phyloP scores from a whole-genome alignment of 2,113 vertebrate species.

The Tenrec ecaudatus region DNA sequence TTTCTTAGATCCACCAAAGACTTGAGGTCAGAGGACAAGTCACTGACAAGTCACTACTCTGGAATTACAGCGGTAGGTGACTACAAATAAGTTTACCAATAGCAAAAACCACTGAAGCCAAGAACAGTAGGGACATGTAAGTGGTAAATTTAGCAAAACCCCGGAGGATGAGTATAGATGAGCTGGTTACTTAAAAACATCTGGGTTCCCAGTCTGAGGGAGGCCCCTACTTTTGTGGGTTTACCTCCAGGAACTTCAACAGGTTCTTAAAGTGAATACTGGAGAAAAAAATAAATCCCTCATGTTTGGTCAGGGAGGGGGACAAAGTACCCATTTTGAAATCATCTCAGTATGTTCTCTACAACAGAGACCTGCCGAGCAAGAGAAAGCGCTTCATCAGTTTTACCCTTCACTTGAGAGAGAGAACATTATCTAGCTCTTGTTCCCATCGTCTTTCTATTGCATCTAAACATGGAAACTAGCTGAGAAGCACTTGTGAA shows the following conservation, averaged over 20 bases:
- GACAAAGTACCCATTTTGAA: neutral
- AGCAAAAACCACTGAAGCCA: slow-evolving; percentile 9
- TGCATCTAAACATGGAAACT: neutral
- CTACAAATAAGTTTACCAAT: neutral
- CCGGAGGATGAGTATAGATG: neutral
- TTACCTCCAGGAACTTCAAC: neutral
- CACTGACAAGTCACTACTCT: neutral
- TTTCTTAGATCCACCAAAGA: slow-evolving; percentile 16
- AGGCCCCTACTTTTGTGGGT: neutral
- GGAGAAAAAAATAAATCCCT: neutral
- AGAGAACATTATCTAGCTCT: neutral
- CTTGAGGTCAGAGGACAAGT: slow-evolving; percentile 8
- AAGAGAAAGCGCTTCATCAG: neutral
- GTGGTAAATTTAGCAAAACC: neutral
- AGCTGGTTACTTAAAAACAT: neutral
- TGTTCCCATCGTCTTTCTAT: neutral
- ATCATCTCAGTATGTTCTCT: neutral
- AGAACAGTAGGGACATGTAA: slow-evolving; percentile 2
- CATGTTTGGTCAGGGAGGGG: neutral
- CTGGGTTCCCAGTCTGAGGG: neutral
- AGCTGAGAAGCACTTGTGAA: neutral
- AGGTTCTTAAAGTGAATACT: neutral
- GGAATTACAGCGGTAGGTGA: neutral
- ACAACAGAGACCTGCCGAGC: neutral
- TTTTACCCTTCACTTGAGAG: neutral